phyloP scores from a whole-genome alignment of 2,888 invertebrate species.

The Lithophane semibrunnea region DNA sequence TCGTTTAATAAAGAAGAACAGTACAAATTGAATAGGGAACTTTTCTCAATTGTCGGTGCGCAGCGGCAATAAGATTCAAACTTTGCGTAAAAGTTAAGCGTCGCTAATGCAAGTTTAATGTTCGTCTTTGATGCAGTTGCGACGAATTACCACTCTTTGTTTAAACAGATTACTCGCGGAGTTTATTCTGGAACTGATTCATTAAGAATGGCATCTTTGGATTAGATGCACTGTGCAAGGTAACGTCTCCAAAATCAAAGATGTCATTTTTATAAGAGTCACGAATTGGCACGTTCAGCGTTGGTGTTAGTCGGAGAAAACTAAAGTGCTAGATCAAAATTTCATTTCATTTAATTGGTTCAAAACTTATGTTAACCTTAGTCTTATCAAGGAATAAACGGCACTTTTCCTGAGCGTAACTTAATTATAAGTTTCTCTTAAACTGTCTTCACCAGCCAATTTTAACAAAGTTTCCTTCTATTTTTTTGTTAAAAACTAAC shows the following conservation, averaged over 20 bases:
- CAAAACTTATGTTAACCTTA: not conserved
- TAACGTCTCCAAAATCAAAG: not conserved
- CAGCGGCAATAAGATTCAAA: conserved; percentile 75
- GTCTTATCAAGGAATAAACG: not conserved
- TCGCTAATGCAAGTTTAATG: conserved; percentile 87
- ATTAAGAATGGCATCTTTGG: not conserved
- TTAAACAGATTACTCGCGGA: conserved; percentile 49
- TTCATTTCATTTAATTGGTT: not conserved
- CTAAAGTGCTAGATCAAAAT: not conserved
- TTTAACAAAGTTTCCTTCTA: conserved; percentile 9
- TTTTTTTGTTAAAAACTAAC: conserved; percentile 17
- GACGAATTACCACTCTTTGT: conserved; percentile 68
- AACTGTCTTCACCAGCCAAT: conserved; percentile 24
- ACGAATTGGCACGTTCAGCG: too few species aligned
- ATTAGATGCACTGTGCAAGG: not conserved
- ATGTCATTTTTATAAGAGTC: not conserved
- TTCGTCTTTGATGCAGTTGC: conserved; percentile 83
- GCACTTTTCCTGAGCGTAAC: not conserved
- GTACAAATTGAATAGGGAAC: conserved; percentile 68
- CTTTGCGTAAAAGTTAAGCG: conserved; percentile 81
- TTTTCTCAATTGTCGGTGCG: conserved; percentile 66
- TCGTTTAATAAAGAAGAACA: conserved; percentile 65
- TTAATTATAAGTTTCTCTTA: conserved; percentile 17
- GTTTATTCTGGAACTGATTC: conserved; percentile 34
- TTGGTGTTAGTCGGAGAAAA: not conserved